A percentile compares a stretch with the other conserved stretches of the same genome.
Conservation (phyloP, 2,113 vertebrate species). For the Chloroceryle aenea region DNA sequence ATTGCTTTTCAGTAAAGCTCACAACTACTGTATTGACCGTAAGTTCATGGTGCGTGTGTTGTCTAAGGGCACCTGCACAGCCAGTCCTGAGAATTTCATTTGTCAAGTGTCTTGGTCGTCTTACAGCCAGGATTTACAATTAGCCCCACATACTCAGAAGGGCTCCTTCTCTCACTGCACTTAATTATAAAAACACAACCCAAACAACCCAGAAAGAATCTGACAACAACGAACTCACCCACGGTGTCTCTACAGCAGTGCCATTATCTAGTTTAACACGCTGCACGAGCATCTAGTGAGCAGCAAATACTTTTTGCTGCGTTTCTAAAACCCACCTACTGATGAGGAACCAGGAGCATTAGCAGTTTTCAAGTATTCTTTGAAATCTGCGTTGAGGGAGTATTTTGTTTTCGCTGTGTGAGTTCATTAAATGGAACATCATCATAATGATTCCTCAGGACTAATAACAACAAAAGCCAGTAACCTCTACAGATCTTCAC, state of each 20-base stretch:
- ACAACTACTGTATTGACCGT: background rate
- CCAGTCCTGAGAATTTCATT: background rate
- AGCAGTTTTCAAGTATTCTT: background rate
- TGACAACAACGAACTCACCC: background rate
- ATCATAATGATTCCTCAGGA: constrained; percentile 33
- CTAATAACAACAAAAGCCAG: background rate
- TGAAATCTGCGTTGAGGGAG: background rate
- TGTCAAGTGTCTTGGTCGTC: background rate
- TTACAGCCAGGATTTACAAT: constrained; percentile 32
- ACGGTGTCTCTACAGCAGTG: background rate
- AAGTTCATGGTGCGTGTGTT: background rate
- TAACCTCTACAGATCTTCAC: background rate
- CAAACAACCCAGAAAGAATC: background rate
- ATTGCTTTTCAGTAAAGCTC: background rate
- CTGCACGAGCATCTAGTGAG: background rate
- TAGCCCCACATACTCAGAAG: background rate
- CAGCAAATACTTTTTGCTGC: background rate
- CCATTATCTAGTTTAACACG: background rate
- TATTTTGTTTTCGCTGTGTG: background rate
- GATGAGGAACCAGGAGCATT: background rate
- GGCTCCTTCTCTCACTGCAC: background rate
- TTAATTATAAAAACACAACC: background rate
- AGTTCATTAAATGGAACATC: constrained; percentile 19
- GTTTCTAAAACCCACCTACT: background rate
- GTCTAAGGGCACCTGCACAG: background rate